Base-by-base conservation (phyloP, 2,797 vertebrate species). In the Acomys russatus region DNA sequence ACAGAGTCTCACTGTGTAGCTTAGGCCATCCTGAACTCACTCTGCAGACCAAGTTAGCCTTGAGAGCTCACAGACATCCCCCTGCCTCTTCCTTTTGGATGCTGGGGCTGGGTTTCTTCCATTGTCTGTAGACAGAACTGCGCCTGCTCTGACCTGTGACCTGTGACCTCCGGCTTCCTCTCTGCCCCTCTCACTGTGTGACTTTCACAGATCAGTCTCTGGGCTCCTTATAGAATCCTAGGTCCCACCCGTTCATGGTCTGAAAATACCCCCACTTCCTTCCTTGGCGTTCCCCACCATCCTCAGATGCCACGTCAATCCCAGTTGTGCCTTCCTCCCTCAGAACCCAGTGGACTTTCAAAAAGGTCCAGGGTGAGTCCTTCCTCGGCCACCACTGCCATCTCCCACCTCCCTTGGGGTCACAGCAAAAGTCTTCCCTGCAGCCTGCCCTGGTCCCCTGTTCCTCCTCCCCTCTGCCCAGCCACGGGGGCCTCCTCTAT, bases 301-400 rank as follows among this genome's bases (percentile, higher is more conserved):
- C 44, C 18, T 74, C 4, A 12, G 85, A 33, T 49, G 94, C 96
- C 93, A 85, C 14, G 30, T 94, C 92, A 89, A 83, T 54, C 59
- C 56, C 15, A 49, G 2, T 28, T 3, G 66, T 10, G 35, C 12
- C 30, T 33, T 63, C 54, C 91, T 49, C 77, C 71, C 11, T 7
- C n/a, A 70, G 59, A 79, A 71, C 66, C 68, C 25, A 8, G 17
- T 14, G 30, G 18, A 44, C 25, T 38, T n/a, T 51, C 10, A 28
- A 51, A 87, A 64, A n/a, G 20, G 71, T 64, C 22, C 6, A 33
- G 17, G 54, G 10, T 23, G 33, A 0, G 0, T 35, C 8, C 79
- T 15, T 68, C 25, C 61, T 63, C 59, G 20, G 38, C 66, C 20
- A 30, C 38, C 71, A 73, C 22, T 51, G 73, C 63, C 74, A 23